Evolutionary conservation across 1,140 invertebrate genomes (phyloP).

Genomic region (Neelides sp.): DNA sequence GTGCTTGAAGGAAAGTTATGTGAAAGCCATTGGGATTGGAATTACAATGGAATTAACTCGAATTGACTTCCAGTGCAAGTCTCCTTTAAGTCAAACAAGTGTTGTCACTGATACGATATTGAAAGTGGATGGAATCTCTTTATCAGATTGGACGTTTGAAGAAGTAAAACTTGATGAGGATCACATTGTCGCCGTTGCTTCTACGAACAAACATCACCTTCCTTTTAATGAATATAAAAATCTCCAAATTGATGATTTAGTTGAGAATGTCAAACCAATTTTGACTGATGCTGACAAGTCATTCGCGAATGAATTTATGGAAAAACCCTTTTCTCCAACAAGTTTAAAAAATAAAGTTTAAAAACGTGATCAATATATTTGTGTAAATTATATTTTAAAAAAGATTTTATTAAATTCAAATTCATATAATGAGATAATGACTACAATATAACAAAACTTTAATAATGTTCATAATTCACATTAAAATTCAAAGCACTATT

Average conservation of each 20-base stretch:
- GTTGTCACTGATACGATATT: slow-evolving; percentile 54
- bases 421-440: too few species aligned
- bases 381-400: too few species aligned
- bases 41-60: slow-evolving; percentile 61
- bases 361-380: too few species aligned
- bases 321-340: too few species aligned
- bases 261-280: slow-evolving; percentile 42
- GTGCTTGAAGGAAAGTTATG: slow-evolving; percentile 91
- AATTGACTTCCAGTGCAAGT: slow-evolving; percentile 56
- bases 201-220: slow-evolving; percentile 18
- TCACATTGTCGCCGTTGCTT: slow-evolving; percentile 70
- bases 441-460: too few species aligned
- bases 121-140: slow-evolving; percentile 44
- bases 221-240: slow-evolving; percentile 8
- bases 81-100: slow-evolving; percentile 36
- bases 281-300: slow-evolving; percentile 42
- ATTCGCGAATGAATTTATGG: too few species aligned
- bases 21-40: slow-evolving; percentile 78
- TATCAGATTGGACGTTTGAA: slow-evolving; percentile 66
- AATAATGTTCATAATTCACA: too few species aligned
- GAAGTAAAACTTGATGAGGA: slow-evolving; percentile 65
- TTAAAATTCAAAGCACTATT: too few species aligned
- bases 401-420: too few species aligned
- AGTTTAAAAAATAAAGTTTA: too few species aligned
- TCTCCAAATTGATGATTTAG: slow-evolving; percentile 44